Evolutionary conservation across 2,113 vertebrate species (phyloP).

Genomic region (Rhea americana): DNA sequence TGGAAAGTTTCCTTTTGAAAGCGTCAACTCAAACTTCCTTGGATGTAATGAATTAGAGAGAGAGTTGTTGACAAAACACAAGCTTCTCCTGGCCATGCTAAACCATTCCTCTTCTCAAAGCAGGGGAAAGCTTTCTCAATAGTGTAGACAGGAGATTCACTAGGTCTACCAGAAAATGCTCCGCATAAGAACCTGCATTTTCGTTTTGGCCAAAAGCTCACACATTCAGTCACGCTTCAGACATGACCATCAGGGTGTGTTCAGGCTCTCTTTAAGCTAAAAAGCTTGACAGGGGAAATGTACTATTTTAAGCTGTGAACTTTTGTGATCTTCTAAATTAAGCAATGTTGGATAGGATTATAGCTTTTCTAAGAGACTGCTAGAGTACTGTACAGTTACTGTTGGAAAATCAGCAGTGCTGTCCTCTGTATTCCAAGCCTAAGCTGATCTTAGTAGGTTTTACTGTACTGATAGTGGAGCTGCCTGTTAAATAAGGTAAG

Average conservation of each 20-base stretch:
- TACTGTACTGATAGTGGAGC: neutral
- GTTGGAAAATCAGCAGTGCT: neutral
- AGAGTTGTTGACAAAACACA: neutral
- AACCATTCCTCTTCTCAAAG: neutral
- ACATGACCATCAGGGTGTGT: neutral
- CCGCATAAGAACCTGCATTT: neutral
- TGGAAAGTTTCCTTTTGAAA: neutral
- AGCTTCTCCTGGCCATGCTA: neutral
- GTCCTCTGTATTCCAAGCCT: neutral
- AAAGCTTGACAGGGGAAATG: neutral
- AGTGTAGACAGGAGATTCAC: neutral
- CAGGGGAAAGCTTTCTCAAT: neutral
- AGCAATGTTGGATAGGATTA: neutral
- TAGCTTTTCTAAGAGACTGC: neutral
- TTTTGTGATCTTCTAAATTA: conserved; percentile 39
- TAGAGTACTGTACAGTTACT: neutral
- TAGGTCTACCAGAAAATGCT: neutral
- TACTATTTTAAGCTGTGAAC: neutral
- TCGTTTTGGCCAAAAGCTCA: neutral
- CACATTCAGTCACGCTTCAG: neutral
- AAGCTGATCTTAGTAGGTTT: neutral
- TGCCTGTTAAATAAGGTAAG: neutral
- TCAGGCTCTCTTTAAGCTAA: neutral
- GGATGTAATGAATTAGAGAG: neutral
- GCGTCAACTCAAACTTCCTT: neutral